Conservation (phyloP, 2,888 invertebrate species). For the Heliconius cydno region DNA sequence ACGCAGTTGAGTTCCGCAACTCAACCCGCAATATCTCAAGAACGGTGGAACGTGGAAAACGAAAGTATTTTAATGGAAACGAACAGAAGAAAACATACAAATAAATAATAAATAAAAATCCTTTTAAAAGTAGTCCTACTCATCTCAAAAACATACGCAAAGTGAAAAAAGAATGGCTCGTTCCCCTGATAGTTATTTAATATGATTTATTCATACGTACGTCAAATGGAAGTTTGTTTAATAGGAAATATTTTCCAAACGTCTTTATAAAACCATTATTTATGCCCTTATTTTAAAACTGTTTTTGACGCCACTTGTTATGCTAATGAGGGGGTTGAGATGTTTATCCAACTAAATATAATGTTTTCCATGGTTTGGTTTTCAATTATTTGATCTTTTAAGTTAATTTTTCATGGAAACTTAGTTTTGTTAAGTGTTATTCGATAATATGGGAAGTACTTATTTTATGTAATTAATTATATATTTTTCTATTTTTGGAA, state of each 20-base stretch:
- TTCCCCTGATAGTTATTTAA: slow-evolving; percentile 88
- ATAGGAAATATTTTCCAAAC: slow-evolving; percentile 79
- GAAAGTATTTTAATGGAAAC: not conserved
- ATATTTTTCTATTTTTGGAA: too few species aligned
- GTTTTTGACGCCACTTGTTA: slow-evolving; percentile 72
- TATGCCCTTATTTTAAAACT: slow-evolving; percentile 75
- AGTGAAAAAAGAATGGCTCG: slow-evolving; percentile 43
- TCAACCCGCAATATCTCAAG: too few species aligned
- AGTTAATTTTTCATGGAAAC: not conserved
- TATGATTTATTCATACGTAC: slow-evolving; percentile 87
- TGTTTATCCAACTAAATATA: slow-evolving; percentile 65
- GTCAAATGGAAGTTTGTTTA: slow-evolving; percentile 81
- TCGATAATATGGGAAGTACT: not conserved
- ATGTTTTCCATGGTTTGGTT: slow-evolving; percentile 55
- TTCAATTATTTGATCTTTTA: slow-evolving; percentile 39
- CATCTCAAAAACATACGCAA: slow-evolving; percentile 51
- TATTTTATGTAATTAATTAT: too few species aligned
- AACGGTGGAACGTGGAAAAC: too few species aligned
- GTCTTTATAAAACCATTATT: slow-evolving; percentile 80
- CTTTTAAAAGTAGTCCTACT: not conserved
- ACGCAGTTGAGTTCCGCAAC: too few species aligned
- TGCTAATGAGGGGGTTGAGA: slow-evolving; percentile 67
- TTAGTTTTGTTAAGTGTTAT: not conserved
- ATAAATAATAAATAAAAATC: not conserved
- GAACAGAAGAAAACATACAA: not conserved